Evolutionary conservation across 1,140 invertebrate genomes (phyloP).

Genomic region (Linepithema humile): DNA sequence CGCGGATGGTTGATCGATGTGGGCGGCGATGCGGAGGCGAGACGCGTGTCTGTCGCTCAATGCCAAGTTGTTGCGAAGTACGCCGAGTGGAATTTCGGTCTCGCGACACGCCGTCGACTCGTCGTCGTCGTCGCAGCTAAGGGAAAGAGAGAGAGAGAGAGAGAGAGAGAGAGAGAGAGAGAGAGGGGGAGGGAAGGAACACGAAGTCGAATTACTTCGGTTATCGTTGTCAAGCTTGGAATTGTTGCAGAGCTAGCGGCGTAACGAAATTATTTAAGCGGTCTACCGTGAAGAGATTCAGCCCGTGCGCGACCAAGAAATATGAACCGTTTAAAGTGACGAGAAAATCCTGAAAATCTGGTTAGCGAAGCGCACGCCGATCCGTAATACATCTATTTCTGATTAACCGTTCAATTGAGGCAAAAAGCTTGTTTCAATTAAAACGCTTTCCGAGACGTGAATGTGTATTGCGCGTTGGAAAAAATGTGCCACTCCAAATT

Average conservation of each 20-base stretch:
- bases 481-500: no score
- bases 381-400: no score
- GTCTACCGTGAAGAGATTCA: constrained; percentile 49
- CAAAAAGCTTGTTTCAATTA: no score
- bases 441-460: no score
- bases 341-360: background rate
- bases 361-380: background rate
- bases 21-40: constrained; percentile 36
- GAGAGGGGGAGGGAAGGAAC: background rate
- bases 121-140: constrained; percentile 30
- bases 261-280: constrained; percentile 50
- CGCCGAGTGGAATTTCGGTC: constrained; percentile 55
- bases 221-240: constrained; percentile 50
- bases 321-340: constrained; percentile 18
- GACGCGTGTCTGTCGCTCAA: constrained; percentile 58
- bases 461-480: no score
- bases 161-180: background rate
- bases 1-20: constrained; percentile 51
- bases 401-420: background rate
- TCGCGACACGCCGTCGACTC: constrained; percentile 40
- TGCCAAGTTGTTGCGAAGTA: constrained; percentile 56
- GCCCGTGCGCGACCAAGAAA: constrained; percentile 3
- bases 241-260: constrained; percentile 25
- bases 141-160: background rate
- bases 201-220: constrained; percentile 41